Conservation (phyloP, 23 tunicate species). For the Phallusia fumigata region DNA sequence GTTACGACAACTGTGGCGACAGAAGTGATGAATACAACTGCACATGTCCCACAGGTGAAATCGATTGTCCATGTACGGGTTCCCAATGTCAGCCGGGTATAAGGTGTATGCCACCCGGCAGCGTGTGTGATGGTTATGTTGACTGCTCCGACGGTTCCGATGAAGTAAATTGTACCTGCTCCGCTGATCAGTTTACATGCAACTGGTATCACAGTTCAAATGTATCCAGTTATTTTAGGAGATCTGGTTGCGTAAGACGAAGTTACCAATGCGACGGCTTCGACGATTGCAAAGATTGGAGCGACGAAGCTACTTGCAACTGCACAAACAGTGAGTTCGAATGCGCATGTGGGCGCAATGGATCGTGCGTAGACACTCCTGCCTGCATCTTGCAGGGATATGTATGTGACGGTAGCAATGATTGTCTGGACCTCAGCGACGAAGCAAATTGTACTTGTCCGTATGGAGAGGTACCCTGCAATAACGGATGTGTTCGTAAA, state of each 20-base stretch:
- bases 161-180: conserved; percentile 7
- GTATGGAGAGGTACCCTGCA: neutral
- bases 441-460: neutral
- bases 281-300: conserved; percentile 39
- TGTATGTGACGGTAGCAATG: neutral
- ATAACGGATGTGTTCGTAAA: neutral
- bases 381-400: neutral
- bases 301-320: conserved; percentile 40
- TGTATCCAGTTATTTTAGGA: neutral
- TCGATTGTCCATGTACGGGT: neutral
- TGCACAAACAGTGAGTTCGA: neutral
- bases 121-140: neutral
- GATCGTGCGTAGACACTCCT: neutral
- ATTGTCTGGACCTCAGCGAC: conserved; percentile 21
- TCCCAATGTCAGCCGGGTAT: neutral
- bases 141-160: conserved; percentile 15
- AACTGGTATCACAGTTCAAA: neutral
- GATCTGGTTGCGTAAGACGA: neutral
- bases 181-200: neutral
- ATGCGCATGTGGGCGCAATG: conserved; percentile 9
- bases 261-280: neutral
- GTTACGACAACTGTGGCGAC: neutral
- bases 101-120: neutral
- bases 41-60: conserved; percentile 1
- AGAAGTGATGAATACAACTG: conserved; percentile 13